phyloP scores from a whole-genome alignment of 2,113 vertebrate genomes.

The Glaucidium brasilianum region DNA sequence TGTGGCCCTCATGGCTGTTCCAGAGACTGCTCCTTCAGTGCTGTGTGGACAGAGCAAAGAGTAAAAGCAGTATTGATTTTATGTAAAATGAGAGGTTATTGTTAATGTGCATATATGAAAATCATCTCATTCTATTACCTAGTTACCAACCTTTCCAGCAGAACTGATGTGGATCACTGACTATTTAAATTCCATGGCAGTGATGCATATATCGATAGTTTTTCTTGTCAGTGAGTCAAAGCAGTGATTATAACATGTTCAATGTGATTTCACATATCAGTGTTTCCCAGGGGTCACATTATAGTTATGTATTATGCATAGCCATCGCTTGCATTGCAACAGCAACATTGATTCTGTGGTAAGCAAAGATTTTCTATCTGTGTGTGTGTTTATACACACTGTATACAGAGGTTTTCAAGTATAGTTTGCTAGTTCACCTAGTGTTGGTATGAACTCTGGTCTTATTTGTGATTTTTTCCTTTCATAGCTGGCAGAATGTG shows the following conservation, averaged over 20 bases:
- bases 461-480: background rate
- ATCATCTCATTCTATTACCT: background rate
- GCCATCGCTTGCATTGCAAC: background rate
- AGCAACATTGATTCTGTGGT: background rate
- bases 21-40: background rate
- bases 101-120: background rate
- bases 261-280: background rate
- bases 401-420: background rate
- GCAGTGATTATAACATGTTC: background rate
- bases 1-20: background rate
- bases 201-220: background rate
- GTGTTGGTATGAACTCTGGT: background rate
- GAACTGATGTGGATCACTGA: background rate
- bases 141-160: background rate
- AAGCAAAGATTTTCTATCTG: background rate
- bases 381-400: rapidly evolving
- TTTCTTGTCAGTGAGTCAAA: background rate
- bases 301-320: background rate
- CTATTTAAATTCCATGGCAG: background rate
- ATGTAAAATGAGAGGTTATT: background rate
- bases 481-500: background rate
- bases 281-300: background rate
- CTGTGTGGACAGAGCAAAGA: background rate
- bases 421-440: rapidly evolving
- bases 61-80: background rate